Conservation (phyloP, 1,140 invertebrate genomes). For the Matsumurasca onukii region DNA sequence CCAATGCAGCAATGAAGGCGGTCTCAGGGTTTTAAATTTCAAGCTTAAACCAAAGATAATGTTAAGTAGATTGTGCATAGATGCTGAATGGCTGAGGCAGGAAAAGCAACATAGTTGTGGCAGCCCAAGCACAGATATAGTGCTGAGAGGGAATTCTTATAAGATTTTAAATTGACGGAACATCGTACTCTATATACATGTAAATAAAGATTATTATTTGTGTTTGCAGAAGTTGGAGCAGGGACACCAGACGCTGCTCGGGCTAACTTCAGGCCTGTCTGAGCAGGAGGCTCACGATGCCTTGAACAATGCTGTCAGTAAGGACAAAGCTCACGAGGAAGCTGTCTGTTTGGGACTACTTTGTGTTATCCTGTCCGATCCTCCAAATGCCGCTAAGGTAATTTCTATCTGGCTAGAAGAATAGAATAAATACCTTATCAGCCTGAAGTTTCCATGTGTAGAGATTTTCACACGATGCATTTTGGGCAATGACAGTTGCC, state of each 20-base stretch:
- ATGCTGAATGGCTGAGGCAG: too few species aligned
- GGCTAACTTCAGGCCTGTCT: constrained; percentile 75
- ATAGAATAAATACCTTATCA: not conserved
- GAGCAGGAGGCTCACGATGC: constrained; percentile 94
- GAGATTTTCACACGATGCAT: too few species aligned
- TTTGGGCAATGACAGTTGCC: too few species aligned
- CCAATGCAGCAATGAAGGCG: too few species aligned
- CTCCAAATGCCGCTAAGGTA: constrained; percentile 73
- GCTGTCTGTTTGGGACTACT: constrained; percentile 85
- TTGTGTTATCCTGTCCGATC: constrained; percentile 86
- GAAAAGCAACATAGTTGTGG: too few species aligned
- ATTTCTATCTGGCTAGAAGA: constrained; percentile 28
- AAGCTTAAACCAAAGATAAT: too few species aligned
- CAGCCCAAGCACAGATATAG: too few species aligned
- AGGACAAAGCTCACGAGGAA: constrained; percentile 88
- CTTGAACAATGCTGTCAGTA: constrained; percentile 82
- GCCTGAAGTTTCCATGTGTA: not conserved
- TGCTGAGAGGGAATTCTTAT: too few species aligned
- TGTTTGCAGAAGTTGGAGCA: constrained; percentile 84
- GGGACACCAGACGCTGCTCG: constrained; percentile 73
- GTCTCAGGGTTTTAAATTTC: too few species aligned
- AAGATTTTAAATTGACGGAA: too few species aligned
- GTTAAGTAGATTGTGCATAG: too few species aligned
- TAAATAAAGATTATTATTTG: constrained; percentile 45
- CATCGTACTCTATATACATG: too few species aligned